Conservation (phyloP, 2,797 vertebrate genomes). For the Zalophus californianus region DNA sequence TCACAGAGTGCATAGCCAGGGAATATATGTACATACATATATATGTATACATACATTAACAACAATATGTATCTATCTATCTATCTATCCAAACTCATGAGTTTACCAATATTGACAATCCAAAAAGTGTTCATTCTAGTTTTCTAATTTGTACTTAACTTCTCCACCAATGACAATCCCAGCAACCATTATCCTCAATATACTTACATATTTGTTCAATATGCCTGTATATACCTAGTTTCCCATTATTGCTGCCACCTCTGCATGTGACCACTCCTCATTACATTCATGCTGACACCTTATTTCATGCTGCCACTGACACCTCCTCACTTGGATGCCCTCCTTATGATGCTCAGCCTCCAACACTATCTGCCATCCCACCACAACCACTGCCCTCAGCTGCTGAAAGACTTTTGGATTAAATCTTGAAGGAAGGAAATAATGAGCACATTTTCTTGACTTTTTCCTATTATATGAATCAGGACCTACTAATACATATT, state of each 20-base stretch:
- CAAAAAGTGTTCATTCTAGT: slow-evolving; percentile 4
- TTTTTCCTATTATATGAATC: not conserved
- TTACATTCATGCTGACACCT: not conserved
- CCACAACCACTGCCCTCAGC: not conserved
- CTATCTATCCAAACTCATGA: not conserved
- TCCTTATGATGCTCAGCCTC: not conserved
- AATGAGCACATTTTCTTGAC: not conserved
- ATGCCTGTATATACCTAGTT: not conserved
- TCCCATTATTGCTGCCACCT: not conserved
- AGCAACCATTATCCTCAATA: not conserved
- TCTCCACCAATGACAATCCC: not conserved
- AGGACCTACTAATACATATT: not conserved
- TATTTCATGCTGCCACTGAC: not conserved
- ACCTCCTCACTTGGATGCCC: not conserved
- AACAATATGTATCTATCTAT: not conserved
- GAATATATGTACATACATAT: not conserved
- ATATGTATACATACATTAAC: not conserved
- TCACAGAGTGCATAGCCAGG: not conserved
- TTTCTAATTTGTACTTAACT: not conserved
- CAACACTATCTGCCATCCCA: not conserved
- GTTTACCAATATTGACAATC: not conserved
- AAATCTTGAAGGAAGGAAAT: slow-evolving; percentile 30
- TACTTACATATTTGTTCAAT: not conserved
- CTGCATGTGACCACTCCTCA: not conserved
- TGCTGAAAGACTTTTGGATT: not conserved